These are phyloP conservation scores for Tryphoninae sp. DNA, from an alignment of 2,888 invertebrate genomes.

Conservation along the genomic window DNA sequence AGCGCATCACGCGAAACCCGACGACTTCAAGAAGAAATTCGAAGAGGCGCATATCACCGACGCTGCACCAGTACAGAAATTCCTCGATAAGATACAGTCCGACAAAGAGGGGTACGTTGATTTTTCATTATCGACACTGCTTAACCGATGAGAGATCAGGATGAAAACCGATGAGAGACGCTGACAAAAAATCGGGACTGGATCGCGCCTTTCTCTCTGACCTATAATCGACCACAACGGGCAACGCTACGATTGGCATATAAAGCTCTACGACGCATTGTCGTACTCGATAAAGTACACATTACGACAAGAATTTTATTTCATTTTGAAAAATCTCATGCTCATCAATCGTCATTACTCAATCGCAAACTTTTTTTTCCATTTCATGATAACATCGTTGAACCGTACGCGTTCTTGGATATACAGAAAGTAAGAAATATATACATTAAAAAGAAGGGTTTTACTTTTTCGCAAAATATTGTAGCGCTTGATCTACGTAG, in stretches of 20 bases:
- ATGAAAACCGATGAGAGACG: conserved; percentile 10
- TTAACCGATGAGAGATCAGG: not conserved
- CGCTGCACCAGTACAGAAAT: conserved; percentile 92
- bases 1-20: conserved; percentile 92
- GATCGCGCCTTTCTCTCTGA: conserved; percentile 9
- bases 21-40: conserved; percentile 93
- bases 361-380: conserved; percentile 45
- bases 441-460: conserved; percentile 14
- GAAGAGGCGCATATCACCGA: conserved; percentile 87
- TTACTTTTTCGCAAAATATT: conserved; percentile 8
- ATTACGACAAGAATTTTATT: conserved; percentile 7
- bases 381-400: conserved; percentile 64
- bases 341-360: conserved; percentile 16
- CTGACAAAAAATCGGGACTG: conserved; percentile 32
- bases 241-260: conserved; percentile 49
- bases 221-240: conserved; percentile 20
- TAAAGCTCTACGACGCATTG: conserved; percentile 36
- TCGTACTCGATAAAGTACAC: conserved; percentile 30
- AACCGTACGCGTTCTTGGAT: conserved; percentile 69
- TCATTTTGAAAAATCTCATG: not conserved
- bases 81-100: conserved; percentile 94
- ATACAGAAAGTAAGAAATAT: conserved; percentile 75
- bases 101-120: conserved; percentile 94
- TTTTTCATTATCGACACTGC: conserved; percentile 28
- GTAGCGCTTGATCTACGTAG: conserved; percentile 44